Evolutionary conservation across 2,888 invertebrate species (phyloP), one percentile per base, ranked within the genome.

Genomic region (Drosophila prostipennis): DNA sequence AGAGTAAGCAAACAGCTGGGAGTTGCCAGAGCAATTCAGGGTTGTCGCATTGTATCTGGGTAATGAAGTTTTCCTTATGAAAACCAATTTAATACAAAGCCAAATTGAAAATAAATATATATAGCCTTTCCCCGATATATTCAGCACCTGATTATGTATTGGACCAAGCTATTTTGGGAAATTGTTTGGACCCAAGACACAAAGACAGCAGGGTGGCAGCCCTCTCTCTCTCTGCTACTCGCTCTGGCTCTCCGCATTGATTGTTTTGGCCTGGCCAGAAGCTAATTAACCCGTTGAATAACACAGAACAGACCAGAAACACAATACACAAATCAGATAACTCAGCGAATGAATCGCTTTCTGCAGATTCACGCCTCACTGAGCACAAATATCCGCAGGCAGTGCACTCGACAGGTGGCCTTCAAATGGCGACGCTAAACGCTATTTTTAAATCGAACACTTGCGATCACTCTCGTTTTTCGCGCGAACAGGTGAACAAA

Each of bases 321-420:
- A 61, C 39, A 46, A 72, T 32, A 23, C 36, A 32, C 29, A 53
- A 54, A n/a, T n/a, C 16, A 32, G 53, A 58, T 37, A 77, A 55
- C 64, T 64, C 43, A 54, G 56, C 67, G 70, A 61, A 32, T 46
- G 26, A 67, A 57, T 37, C 14, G 34, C 46, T 63, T 72, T 68
- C 56, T 51, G 58, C 43, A 69, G 56, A 69, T 72, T 75, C 48
- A 78, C 87, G 77, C 75, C 39, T 75, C 68, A 84, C 59, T 72
- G 63, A 74, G 34, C 75, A 70, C 37, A 72, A 51, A 68, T 52
- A 36, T 59, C 74, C 55, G 45, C 57, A 64, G 64, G 37, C 63
- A 52, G 54, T 55, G 67, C 74, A 74, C 54, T 72, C 63, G 79
- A 80, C 87, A 87, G 82, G 81, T 82, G 82, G 78, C 84, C 82